These are phyloP conservation scores for Thaumetopoea pityocampa DNA, from an alignment of 1,140 invertebrate genomes.

Conservation along the genomic window DNA sequence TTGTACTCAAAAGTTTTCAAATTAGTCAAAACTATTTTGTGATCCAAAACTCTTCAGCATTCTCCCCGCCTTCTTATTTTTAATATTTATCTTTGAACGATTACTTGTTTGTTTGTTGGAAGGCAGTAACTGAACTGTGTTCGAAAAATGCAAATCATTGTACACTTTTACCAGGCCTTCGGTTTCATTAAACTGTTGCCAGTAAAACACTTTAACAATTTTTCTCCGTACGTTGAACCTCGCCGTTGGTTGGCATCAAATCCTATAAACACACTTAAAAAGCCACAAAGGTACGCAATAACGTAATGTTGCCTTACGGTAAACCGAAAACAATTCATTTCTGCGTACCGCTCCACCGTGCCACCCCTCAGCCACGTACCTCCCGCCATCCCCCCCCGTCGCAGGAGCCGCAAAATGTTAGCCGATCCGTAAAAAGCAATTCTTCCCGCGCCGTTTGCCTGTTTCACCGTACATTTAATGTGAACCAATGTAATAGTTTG, in stretches of 20 bases:
- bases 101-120: too few species aligned
- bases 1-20: too few species aligned
- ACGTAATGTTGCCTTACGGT: slow-evolving; percentile 49
- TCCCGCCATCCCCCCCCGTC: slow-evolving; percentile 11
- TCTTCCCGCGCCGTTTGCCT: slow-evolving; percentile 57
- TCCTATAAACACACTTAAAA: slow-evolving; percentile 51
- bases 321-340: slow-evolving; percentile 61
- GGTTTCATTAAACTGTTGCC: slow-evolving; percentile 14
- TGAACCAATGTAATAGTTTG: slow-evolving; percentile 47
- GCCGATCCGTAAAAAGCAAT: slow-evolving; percentile 65
- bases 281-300: slow-evolving; percentile 53
- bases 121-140: too few species aligned
- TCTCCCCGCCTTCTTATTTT: too few species aligned
- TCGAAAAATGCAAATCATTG: neutral
- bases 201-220: slow-evolving; percentile 3
- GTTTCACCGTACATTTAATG: slow-evolving; percentile 63
- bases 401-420: slow-evolving; percentile 48
- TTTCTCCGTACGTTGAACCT: slow-evolving; percentile 1
- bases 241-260: slow-evolving; percentile 21
- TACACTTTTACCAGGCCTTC: too few species aligned
- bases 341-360: slow-evolving; percentile 21
- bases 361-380: slow-evolving; percentile 18
- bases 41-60: too few species aligned
- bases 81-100: too few species aligned
- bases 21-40: too few species aligned